Evolutionary conservation across 2,888 invertebrate genomes (phyloP).

Genomic region (Thecophora atra): DNA sequence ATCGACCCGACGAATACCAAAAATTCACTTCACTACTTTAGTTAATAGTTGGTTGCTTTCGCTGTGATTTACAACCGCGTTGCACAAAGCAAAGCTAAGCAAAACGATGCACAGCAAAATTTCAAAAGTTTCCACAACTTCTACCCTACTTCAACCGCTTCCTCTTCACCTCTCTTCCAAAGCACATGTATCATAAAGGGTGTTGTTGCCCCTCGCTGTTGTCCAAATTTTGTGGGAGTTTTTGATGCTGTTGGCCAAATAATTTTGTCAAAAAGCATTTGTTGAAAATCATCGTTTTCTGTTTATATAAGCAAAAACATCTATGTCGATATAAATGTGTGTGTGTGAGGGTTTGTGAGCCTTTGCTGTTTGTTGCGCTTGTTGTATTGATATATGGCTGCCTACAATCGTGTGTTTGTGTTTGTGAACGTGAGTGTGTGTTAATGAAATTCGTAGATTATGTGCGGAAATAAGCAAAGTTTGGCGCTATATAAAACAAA

Average conservation of each 20-base stretch:
- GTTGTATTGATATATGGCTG: background rate
- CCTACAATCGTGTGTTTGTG: background rate
- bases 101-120: slow-evolving; percentile 45
- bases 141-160: background rate
- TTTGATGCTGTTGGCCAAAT: slow-evolving; percentile 26
- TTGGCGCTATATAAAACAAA: slow-evolving; percentile 30
- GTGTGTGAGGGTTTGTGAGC: too few species aligned
- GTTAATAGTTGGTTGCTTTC: slow-evolving; percentile 38
- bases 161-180: background rate
- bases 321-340: too few species aligned
- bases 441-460: slow-evolving; percentile 32
- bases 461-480: slow-evolving; percentile 32
- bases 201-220: too few species aligned
- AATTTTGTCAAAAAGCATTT: slow-evolving; percentile 30
- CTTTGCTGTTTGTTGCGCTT: background rate
- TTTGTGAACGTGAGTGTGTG: background rate
- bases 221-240: background rate
- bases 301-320: background rate
- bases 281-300: background rate
- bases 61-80: slow-evolving; percentile 49
- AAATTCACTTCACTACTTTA: slow-evolving; percentile 12
- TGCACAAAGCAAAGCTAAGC: slow-evolving; percentile 45
- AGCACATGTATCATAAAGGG: too few species aligned
- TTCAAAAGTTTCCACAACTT: background rate
- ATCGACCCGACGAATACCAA: background rate